Conservation (phyloP, 2,113 vertebrate genomes). For the Lycocorax pyrrhopterus region DNA sequence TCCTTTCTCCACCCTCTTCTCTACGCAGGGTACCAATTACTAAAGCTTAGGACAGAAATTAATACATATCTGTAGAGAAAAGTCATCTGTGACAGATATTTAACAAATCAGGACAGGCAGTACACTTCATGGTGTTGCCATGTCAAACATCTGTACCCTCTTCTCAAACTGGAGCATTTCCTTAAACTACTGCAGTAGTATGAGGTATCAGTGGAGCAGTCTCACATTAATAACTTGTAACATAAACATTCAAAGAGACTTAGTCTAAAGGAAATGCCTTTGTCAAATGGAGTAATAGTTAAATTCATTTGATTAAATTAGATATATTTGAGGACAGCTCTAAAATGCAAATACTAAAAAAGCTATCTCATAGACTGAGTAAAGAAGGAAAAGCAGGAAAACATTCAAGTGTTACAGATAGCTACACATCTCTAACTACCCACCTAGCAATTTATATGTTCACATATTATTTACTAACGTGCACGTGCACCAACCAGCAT, state of each 20-base stretch:
- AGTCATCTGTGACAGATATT: fast-evolving
- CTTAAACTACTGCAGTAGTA: not conserved
- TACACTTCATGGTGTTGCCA: not conserved
- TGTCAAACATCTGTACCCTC: not conserved
- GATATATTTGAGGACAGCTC: not conserved
- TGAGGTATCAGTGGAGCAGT: not conserved
- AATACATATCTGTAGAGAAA: not conserved
- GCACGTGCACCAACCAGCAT: not conserved
- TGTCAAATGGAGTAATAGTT: not conserved
- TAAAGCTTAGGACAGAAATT: not conserved
- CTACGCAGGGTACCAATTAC: not conserved
- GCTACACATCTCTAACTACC: not conserved
- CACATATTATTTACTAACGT: not conserved
- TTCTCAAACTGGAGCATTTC: not conserved
- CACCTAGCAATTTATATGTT: not conserved
- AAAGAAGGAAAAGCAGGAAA: not conserved
- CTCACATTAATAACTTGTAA: not conserved
- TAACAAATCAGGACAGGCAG: not conserved
- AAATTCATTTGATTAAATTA: not conserved
- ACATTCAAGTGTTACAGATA: not conserved
- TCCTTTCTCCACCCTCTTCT: not conserved
- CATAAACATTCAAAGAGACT: not conserved
- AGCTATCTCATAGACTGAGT: not conserved
- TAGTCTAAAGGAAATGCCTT: not conserved
- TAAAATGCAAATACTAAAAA: not conserved